Conservation (phyloP, 2,888 invertebrate species). For the Parnassius glacialis region DNA sequence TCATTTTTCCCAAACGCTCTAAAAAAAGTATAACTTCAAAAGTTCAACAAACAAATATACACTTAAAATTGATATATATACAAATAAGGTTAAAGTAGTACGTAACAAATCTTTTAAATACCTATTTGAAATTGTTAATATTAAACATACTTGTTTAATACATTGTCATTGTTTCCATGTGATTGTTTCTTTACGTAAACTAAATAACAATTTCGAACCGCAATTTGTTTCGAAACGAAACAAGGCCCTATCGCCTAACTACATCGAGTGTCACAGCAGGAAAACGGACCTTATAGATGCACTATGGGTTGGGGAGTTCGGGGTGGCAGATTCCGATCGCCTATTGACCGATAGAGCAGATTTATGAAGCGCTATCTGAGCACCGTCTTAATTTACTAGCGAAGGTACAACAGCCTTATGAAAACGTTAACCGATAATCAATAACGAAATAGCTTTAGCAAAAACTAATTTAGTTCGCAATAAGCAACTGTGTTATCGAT, state of each 20-base stretch:
- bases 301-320: constrained; percentile 28
- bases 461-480: not conserved
- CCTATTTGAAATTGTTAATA: too few species aligned
- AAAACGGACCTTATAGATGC: constrained; percentile 32
- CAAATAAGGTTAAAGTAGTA: too few species aligned
- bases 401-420: constrained; percentile 31
- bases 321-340: constrained; percentile 45
- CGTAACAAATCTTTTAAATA: too few species aligned
- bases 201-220: constrained; percentile 1
- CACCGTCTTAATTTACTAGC: constrained; percentile 44
- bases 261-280: constrained; percentile 23
- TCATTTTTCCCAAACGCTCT: too few species aligned
- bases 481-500: too few species aligned
- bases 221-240: constrained; percentile 23
- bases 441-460: not conserved
- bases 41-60: too few species aligned
- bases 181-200: constrained; percentile 1
- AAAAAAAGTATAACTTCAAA: too few species aligned
- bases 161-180: not conserved
- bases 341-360: constrained; percentile 40
- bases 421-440: constrained; percentile 4
- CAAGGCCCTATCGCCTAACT: constrained; percentile 19
- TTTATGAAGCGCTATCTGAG: constrained; percentile 41
- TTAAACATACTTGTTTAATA: not conserved
- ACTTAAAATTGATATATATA: too few species aligned